phyloP scores from a whole-genome alignment of 2,888 invertebrate genomes.

The Heliconius hortense region DNA sequence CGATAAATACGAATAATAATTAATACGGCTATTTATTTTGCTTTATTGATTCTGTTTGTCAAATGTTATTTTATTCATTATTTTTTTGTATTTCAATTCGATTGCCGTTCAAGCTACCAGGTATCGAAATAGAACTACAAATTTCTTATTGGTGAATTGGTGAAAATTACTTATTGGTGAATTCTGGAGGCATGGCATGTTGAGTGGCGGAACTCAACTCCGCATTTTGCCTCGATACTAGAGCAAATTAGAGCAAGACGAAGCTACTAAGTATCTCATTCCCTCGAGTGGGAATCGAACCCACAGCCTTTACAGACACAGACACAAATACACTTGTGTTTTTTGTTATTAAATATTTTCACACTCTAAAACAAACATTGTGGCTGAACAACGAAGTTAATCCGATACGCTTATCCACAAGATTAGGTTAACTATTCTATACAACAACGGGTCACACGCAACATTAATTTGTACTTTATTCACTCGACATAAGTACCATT shows the following conservation, averaged over 20 bases:
- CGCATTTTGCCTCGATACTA: no score
- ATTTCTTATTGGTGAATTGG: no score
- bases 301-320: no score
- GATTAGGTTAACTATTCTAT: constrained; percentile 19
- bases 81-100: not conserved
- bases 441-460: not conserved
- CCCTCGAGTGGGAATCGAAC: no score
- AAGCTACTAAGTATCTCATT: no score
- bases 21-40: not conserved
- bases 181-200: no score
- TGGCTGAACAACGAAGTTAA: constrained; percentile 16
- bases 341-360: constrained; percentile 3
- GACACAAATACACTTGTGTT: not conserved
- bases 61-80: not conserved
- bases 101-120: not conserved
- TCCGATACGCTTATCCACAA: constrained; percentile 11
- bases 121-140: no score
- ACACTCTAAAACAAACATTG: not conserved
- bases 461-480: not conserved
- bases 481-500: not conserved
- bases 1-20: constrained; percentile 21
- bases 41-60: not conserved
- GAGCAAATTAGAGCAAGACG: no score
- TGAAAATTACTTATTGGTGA: no score
- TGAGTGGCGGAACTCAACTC: no score